A percentile compares a stretch with the other conserved stretches of the same genome.
phyloP scores from a whole-genome alignment of 2,113 vertebrate genomes.

The Rhadina sibilatrix region DNA sequence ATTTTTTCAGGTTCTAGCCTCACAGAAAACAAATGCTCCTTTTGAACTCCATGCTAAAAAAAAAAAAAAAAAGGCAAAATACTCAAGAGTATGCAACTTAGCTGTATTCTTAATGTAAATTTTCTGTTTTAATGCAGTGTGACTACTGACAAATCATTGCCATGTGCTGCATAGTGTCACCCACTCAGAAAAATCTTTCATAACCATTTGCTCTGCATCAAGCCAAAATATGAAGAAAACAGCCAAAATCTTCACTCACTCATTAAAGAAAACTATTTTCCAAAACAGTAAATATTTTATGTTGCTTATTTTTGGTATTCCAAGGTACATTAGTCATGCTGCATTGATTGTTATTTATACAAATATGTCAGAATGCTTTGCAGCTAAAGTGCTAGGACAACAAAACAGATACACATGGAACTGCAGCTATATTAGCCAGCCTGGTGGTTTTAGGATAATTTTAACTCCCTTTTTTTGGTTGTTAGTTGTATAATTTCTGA shows the following conservation, averaged over 20 bases:
- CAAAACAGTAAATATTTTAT: not conserved
- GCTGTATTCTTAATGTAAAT: constrained; percentile 6
- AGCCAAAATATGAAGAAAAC: not conserved
- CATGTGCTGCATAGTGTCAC: not conserved
- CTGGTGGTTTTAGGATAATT: not conserved
- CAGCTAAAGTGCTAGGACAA: not conserved
- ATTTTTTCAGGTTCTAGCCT: not conserved
- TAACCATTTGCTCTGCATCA: not conserved
- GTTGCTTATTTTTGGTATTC: not conserved
- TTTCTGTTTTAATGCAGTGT: constrained; percentile 40
- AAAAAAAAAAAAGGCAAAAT: not conserved
- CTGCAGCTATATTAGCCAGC: not conserved
- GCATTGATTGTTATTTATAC: not conserved
- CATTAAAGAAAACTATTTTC: not conserved
- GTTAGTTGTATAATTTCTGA: not conserved
- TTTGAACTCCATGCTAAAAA: not conserved
- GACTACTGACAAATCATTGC: not conserved
- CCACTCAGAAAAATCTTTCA: constrained; percentile 9
- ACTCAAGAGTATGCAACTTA: not conserved
- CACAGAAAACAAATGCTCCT: not conserved
- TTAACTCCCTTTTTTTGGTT: not conserved
- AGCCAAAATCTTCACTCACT: not conserved
- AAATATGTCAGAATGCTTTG: not conserved
- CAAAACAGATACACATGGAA: not conserved
- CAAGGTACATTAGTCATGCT: not conserved